Base-by-base conservation (phyloP, 2,113 vertebrate species). In the Phalacrocorax aristotelis region DNA sequence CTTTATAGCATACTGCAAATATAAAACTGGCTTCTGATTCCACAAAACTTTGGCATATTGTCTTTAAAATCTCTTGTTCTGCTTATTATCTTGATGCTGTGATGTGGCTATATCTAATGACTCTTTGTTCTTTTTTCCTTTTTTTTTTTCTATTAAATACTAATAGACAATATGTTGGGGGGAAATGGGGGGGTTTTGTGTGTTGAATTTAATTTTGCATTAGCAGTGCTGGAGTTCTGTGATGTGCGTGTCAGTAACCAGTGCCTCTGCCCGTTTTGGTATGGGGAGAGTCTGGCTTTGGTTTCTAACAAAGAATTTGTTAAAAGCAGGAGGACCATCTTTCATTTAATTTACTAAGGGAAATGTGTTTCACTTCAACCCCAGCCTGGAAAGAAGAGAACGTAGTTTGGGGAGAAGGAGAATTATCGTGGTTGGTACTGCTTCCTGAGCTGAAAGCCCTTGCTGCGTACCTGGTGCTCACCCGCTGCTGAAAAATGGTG, bases 401-500 rank as follows among this genome's bases (percentile, higher is more conserved):
- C 13, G 49, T n/a, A 58, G 60, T 44, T 29, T 65, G 40, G 30
- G 78, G 78, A 78, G 68, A 89, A 79, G 46, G 83, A 49, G 69
- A 69, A 83, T 52, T 55, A 52, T 55, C 70, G 77, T 9, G 42
- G 78, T 93, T 9, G 42, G 78, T 93, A 96, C 94, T 96, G 38
- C 38, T 38, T 38, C 38, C 38, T 38, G 38, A 38, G 38, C 38
- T 38, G 38, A 38, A 38, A 38, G 38, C 38, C 38, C 38, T 38
- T 38, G 38, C 38, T 38, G 38, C 38, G 38, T 38, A 38, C 38
- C 38, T 8, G 42, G 78, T 93, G 96, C 96, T 96, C 90, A 92
- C 89, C 78, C 7, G 38, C 84, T 93, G 96, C 96, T 95, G 91
- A 94, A 94, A 89, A 82, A 82, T 60, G 90, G 94, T 96, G 97